These are phyloP conservation scores for Sepiola atlantica DNA, from an alignment of 2,888 invertebrate species.

Conservation along the genomic window DNA sequence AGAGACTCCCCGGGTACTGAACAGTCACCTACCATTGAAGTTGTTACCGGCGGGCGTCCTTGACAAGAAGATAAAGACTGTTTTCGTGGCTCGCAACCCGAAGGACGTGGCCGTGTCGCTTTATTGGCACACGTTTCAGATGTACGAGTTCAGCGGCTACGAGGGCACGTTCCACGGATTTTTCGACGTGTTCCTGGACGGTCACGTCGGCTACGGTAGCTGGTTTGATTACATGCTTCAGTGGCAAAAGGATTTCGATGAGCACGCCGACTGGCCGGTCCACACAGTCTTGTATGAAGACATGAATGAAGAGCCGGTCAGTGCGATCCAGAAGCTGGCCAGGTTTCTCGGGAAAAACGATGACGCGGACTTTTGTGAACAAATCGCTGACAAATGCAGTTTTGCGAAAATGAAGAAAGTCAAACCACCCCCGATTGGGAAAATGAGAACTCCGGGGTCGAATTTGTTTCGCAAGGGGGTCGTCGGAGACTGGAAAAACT, in stretches of 20 bases:
- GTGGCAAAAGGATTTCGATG: conserved; percentile 39
- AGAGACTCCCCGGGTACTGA: conserved; percentile 37
- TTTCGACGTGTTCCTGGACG: conserved; percentile 50
- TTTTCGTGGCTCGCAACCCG: conserved; percentile 41
- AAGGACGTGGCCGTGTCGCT: conserved; percentile 46
- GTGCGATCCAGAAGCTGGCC: background rate
- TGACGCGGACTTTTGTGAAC: background rate
- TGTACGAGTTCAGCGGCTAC: conserved; percentile 39
- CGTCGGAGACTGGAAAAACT: background rate
- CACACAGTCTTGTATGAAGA: conserved; percentile 43
- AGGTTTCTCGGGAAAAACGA: background rate
- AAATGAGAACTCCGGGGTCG: background rate
- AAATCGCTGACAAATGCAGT: background rate
- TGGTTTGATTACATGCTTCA: conserved; percentile 48
- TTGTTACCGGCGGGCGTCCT: conserved; percentile 32
- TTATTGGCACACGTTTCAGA: conserved; percentile 36
- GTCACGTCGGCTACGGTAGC: conserved; percentile 47
- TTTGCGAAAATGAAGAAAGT: background rate
- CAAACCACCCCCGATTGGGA: background rate
- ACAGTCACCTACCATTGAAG: conserved; percentile 39
- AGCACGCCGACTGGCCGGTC: conserved; percentile 39
- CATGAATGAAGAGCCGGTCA: background rate
- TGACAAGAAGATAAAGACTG: conserved; percentile 3
- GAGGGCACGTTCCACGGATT: conserved; percentile 50
- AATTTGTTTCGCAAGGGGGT: background rate